Percentiles rank a stretch among this genome's conserved stretches.
Evolutionary conservation across 2,888 invertebrate species (phyloP).

Genomic region (Scaptomyza flava): DNA sequence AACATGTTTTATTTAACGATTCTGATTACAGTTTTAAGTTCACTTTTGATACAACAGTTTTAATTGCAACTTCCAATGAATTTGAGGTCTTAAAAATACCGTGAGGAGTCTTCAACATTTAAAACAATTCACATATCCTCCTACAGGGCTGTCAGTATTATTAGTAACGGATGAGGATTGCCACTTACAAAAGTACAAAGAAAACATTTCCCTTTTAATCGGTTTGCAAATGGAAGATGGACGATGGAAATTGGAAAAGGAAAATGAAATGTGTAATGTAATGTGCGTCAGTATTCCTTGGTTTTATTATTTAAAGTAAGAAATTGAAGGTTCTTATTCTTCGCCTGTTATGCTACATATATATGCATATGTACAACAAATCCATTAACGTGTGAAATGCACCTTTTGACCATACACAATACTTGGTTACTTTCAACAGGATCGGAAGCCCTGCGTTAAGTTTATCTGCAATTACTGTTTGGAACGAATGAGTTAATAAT

Average conservation of each 20-base stretch:
- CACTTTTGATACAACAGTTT: conserved; percentile 26
- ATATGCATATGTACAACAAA: not conserved
- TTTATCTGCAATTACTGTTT: not conserved
- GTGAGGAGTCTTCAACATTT: not conserved
- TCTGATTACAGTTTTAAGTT: conserved; percentile 40
- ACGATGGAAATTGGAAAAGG: not conserved
- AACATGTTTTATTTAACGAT: conserved; percentile 39
- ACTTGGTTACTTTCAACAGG: not conserved
- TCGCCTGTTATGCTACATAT: not conserved
- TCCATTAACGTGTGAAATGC: not conserved
- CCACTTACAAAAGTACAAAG: conserved; percentile 14
- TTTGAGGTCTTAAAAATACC: conserved; percentile 11
- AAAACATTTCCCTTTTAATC: conserved; percentile 25
- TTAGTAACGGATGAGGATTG: not conserved
- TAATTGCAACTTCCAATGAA: conserved; percentile 35
- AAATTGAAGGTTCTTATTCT: not conserved
- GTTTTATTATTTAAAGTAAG: conserved; percentile 27
- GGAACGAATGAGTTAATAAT: not conserved
- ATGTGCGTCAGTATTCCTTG: conserved; percentile 30
- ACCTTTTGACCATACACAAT: conserved; percentile 12
- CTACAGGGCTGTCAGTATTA: not conserved
- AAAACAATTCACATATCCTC: not conserved
- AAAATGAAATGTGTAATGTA: conserved; percentile 28
- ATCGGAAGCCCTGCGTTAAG: not conserved
- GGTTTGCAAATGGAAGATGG: conserved; percentile 17